Evolutionary conservation across 2,888 invertebrate species (phyloP).

Genomic region (Mellilla xanthometata): DNA sequence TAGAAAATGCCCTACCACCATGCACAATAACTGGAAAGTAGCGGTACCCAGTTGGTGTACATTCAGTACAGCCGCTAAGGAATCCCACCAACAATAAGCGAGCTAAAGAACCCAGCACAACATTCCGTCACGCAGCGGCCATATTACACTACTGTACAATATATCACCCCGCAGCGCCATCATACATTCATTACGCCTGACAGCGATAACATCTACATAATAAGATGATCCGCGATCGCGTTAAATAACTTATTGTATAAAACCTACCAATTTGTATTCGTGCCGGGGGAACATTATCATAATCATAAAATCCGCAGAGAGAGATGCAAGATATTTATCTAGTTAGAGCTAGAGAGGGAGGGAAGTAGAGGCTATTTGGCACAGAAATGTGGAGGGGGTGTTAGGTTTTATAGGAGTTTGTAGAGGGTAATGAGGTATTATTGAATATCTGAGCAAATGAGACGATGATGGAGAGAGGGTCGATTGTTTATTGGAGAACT

Average conservation of each 20-base stretch:
- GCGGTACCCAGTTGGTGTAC: too few species aligned
- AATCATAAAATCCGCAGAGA: slow-evolving; percentile 43
- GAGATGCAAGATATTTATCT: slow-evolving; percentile 36
- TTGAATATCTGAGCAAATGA: slow-evolving; percentile 29
- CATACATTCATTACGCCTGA: slow-evolving; percentile 37
- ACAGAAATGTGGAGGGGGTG: slow-evolving; percentile 53
- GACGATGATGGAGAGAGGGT: not conserved
- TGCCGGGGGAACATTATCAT: slow-evolving; percentile 61
- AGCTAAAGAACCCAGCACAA: not conserved
- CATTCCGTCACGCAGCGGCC: slow-evolving; percentile 4
- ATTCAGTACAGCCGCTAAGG: too few species aligned
- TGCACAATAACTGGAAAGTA: too few species aligned
- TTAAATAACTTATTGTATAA: slow-evolving; percentile 76
- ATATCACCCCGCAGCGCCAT: slow-evolving; percentile 32
- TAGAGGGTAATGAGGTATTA: slow-evolving; percentile 41
- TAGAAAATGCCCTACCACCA: too few species aligned
- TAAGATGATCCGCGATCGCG: slow-evolving; percentile 52
- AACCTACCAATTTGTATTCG: slow-evolving; percentile 77
- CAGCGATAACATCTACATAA: slow-evolving; percentile 42
- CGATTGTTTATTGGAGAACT: too few species aligned
- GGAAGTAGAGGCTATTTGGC: slow-evolving; percentile 36
- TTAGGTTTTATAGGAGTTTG: slow-evolving; percentile 64
- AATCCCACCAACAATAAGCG: not conserved
- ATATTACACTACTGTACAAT: slow-evolving; percentile 4
- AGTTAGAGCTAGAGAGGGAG: slow-evolving; percentile 33